These are phyloP conservation scores for Arrhamphus sclerolepis DNA, from an alignment of 2,797 vertebrate species.

Conservation along the genomic window DNA sequence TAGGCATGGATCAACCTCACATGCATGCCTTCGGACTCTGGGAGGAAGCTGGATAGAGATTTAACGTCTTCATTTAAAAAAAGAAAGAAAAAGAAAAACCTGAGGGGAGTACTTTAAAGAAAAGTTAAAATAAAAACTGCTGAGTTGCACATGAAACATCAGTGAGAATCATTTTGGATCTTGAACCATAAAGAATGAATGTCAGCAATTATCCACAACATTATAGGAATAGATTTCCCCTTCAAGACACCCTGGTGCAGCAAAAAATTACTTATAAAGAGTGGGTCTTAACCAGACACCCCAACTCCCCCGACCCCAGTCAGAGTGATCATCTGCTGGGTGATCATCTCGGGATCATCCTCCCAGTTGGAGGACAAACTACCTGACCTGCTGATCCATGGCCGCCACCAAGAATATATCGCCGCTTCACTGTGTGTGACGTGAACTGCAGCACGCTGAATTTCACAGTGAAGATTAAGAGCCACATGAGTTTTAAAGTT, in stretches of 20 bases:
- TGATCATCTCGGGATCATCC: no score
- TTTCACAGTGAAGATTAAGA: conserved; percentile 48
- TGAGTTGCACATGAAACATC: neutral
- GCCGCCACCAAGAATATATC: no score
- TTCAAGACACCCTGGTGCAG: neutral
- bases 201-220: neutral
- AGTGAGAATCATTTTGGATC: neutral
- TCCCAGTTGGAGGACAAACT: no score
- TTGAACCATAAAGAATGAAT: neutral
- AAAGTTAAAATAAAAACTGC: neutral
- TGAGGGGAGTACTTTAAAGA: neutral
- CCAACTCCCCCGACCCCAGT: neutral
- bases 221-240: neutral
- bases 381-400: no score
- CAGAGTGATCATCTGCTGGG: neutral
- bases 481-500: conserved; percentile 35
- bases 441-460: conserved; percentile 21
- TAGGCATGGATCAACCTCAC: no score
- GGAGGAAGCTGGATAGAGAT: neutral
- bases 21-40: no score
- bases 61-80: neutral
- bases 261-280: neutral
- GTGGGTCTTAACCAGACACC: neutral
- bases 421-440: no score
- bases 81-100: no score